Percentiles rank a stretch among this genome's conserved stretches.
phyloP scores from a whole-genome alignment of 2,888 invertebrate species.

The Drosophila conformis region DNA sequence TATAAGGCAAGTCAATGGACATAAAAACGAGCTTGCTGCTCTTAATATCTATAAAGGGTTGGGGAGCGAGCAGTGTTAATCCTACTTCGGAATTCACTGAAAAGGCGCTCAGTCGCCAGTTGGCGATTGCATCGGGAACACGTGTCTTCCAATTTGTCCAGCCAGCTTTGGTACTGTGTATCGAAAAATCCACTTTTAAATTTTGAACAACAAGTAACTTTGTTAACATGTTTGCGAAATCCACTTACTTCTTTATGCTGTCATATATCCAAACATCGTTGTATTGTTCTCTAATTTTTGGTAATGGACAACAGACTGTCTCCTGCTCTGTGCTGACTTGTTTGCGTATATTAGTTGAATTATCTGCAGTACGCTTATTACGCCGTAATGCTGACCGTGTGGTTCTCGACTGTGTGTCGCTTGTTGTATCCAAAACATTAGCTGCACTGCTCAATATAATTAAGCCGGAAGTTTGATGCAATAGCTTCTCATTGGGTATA shows the following conservation, averaged over 20 bases:
- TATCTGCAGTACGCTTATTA: neutral
- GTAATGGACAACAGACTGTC: neutral
- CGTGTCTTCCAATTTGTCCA: conserved; percentile 2
- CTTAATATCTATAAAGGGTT: neutral
- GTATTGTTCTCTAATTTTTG: neutral
- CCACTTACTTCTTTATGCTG: conserved; percentile 23
- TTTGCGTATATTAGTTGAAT: neutral
- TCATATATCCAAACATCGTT: conserved; percentile 47
- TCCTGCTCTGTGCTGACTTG: neutral
- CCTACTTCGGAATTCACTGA: conserved; percentile 23
- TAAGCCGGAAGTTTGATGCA: conserved; percentile 12
- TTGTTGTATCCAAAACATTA: neutral
- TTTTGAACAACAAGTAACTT: neutral
- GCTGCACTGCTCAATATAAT: conserved; percentile 23
- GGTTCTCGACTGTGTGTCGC: neutral
- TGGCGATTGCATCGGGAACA: conserved; percentile 21
- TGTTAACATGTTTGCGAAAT: neutral
- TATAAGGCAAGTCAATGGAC: conserved; percentile 10
- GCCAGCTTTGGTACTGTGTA: conserved; percentile 7
- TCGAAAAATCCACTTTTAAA: accelerated
- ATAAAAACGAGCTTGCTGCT: conserved; percentile 18
- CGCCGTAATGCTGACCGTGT: neutral
- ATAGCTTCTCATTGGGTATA: neutral
- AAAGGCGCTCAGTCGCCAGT: conserved; percentile 47
- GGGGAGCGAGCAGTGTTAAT: conserved; percentile 17